Base-by-base conservation (phyloP, 2,888 invertebrate species). In the Apamea monoglypha region DNA sequence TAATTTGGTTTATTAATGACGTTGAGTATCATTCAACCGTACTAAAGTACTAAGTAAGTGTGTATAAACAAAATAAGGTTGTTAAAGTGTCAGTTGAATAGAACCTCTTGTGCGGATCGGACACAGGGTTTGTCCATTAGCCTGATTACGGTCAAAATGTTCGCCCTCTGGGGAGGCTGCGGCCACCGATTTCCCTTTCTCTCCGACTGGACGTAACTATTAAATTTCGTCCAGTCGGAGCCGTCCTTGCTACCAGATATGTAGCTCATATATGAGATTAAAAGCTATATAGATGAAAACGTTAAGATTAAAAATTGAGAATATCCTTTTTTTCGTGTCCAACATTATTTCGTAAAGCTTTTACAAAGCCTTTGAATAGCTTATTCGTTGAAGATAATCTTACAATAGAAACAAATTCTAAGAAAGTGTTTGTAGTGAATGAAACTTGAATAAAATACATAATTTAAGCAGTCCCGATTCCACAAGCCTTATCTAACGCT, bases 131-230 rank as follows among this genome's bases (percentile, higher is more conserved):
- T 93, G 94, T 94, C 95, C 96, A 96, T 96, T 96, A 96, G 95
- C 92, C 93, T 96, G 96, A 96, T 96, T 96, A 96, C 96, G 95
- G 95, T 95, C 96, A 94, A 95, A 95, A 95, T 93, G 94, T 91
- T 93, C 94, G 91, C 92, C 93, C 94, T 92, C 91, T 83, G 92
- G 90, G 93, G 95, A 92, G 91, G 90, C 90, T 92, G 93, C 91
- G 94, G 94, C 91, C 90, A 91, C 90, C 91, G 91, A 90, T 90
- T 93, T 92, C 91, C 92, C 90, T 92, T 91, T 91, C 91, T 90
- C 91, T 89, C 78, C 84, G 88, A 90, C 91, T 90, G 88, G 90
- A 90, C 83, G 84, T 74, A 88, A 89, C 87, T 91, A 88, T 88
- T 89, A 89, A 85, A 88, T 89, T 89, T 84, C 71, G 81, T 87